Evolutionary conservation across 2,797 vertebrate species (phyloP).

Genomic region (Acanthis flammea): DNA sequence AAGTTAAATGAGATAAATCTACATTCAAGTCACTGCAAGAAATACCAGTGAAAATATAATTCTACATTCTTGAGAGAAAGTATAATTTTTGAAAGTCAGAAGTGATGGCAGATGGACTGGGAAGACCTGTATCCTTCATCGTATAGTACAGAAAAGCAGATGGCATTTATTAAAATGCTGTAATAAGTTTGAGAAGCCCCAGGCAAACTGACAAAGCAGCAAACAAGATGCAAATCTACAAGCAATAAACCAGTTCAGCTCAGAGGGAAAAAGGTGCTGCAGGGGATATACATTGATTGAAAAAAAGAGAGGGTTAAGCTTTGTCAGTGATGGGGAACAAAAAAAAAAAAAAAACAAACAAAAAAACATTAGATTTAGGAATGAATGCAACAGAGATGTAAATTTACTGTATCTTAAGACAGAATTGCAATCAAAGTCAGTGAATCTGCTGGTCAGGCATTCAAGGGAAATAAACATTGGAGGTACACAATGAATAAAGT

Average conservation of each 20-base stretch:
- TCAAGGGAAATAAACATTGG: not conserved
- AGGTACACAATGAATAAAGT: not conserved
- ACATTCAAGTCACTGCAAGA: not conserved
- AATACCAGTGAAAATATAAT: not conserved
- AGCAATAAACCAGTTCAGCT: slow-evolving; percentile 11
- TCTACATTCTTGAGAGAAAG: not conserved
- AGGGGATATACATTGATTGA: not conserved
- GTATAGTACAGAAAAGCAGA: not conserved
- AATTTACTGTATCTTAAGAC: not conserved
- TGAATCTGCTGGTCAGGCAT: not conserved
- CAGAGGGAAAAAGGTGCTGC: not conserved
- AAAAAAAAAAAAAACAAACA: not conserved
- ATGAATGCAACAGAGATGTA: not conserved
- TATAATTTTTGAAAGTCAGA: not conserved
- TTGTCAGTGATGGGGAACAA: not conserved
- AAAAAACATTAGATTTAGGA: not conserved
- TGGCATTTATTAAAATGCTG: slow-evolving; percentile 27
- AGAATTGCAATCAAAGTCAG: not conserved
- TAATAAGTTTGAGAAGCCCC: slow-evolving; percentile 20
- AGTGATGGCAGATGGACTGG: not conserved
- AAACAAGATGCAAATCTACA: not conserved
- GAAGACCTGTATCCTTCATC: not conserved
- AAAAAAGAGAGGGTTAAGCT: not conserved
- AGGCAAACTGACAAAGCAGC: slow-evolving; percentile 20
- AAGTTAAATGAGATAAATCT: not conserved